Evolutionary conservation across 2,797 vertebrate species (phyloP).

Genomic region (Hylomyscus alleni): DNA sequence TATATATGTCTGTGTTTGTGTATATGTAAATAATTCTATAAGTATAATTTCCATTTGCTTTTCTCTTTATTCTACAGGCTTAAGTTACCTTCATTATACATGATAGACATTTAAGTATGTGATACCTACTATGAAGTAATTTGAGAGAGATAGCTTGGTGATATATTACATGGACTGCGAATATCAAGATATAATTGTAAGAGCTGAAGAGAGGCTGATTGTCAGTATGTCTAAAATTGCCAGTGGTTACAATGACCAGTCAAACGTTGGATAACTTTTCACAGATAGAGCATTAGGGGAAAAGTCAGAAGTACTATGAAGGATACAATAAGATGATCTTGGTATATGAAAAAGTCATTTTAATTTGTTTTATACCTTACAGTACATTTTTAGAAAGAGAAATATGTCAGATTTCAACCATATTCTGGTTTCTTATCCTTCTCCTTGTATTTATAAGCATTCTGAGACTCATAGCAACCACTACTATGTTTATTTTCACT

Average conservation of each 20-base stretch:
- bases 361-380: neutral
- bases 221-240: neutral
- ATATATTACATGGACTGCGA: neutral
- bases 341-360: conserved; percentile 17
- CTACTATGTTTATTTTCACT: conserved; percentile 3
- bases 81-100: neutral
- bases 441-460: neutral
- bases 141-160: neutral
- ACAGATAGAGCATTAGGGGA: neutral
- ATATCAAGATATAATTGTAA: neutral
- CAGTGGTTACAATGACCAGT: neutral
- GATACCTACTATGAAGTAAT: neutral
- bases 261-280: neutral
- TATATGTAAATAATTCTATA: neutral
- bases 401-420: neutral
- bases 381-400: neutral
- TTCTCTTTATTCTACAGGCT: neutral
- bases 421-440: neutral
- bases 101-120: neutral
- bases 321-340: neutral
- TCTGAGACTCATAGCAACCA: neutral
- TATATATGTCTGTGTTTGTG: neutral
- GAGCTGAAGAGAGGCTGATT: neutral
- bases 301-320: neutral
- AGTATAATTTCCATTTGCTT: neutral